Conservation (phyloP, 2,113 vertebrate genomes). For the Petroica traversi region DNA sequence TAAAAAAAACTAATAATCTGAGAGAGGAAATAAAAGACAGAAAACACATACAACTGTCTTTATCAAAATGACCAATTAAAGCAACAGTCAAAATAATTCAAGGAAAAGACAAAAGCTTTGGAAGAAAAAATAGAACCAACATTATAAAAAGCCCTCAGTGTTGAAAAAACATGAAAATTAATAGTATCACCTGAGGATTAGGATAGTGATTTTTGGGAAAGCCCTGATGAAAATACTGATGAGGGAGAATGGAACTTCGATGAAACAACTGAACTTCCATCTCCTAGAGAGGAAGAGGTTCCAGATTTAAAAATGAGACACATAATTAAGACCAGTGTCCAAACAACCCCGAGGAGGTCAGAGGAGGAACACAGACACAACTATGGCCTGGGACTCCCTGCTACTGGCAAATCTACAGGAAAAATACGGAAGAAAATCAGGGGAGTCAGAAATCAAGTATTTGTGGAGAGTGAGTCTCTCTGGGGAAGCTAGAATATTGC, state of each 20-base stretch:
- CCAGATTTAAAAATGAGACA: neutral
- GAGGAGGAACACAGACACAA: neutral
- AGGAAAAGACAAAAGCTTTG: neutral
- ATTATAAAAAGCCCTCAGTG: neutral
- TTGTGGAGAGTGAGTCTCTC: neutral
- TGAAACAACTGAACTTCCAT: neutral
- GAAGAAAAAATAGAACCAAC: neutral
- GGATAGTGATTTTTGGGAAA: neutral
- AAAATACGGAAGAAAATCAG: neutral
- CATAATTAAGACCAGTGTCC: neutral
- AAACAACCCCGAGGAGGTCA: neutral
- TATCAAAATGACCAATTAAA: neutral
- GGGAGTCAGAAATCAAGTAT: neutral
- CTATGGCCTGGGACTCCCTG: neutral
- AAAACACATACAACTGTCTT: neutral
- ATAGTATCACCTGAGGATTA: neutral
- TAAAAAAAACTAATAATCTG: neutral
- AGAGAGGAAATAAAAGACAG: neutral
- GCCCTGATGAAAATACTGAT: neutral
- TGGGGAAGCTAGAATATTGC: neutral
- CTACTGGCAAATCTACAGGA: neutral
- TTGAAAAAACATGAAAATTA: neutral
- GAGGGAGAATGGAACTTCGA: neutral
- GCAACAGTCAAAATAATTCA: neutral
- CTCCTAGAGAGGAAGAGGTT: neutral